A percentile compares a stretch with the other conserved stretches of the same genome.
Conservation (phyloP, 2,797 vertebrate species). For the Aphelocoma californica region DNA sequence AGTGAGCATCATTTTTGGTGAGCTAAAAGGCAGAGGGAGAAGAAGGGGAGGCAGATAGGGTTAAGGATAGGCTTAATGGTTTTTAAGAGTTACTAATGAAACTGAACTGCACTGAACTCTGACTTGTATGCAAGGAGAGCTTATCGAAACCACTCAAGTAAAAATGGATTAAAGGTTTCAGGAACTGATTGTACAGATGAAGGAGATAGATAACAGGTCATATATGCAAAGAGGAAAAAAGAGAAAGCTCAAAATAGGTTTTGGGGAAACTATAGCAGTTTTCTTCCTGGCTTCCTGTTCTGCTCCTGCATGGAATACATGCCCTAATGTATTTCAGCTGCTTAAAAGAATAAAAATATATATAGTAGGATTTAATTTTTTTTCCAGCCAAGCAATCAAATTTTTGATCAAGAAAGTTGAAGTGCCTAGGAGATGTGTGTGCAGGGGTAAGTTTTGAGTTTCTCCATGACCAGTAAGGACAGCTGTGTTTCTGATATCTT, state of each 20-base stretch:
- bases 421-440: not conserved
- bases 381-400: not conserved
- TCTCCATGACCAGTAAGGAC: not conserved
- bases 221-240: not conserved
- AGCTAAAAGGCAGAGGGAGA: not conserved
- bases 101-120: not conserved
- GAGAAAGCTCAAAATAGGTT: not conserved
- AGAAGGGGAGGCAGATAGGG: not conserved
- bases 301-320: not conserved
- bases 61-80: not conserved
- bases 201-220: not conserved
- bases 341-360: not conserved
- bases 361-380: not conserved
- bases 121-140: not conserved
- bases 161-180: conserved; percentile 1
- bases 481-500: not conserved
- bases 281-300: not conserved
- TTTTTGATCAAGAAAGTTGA: not conserved
- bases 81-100: not conserved
- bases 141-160: not conserved
- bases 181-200: not conserved
- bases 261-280: not conserved
- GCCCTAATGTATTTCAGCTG: not conserved
- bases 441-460: not conserved
- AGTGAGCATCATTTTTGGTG: not conserved